These are phyloP conservation scores for Atherinosoma microstoma DNA, from an alignment of 2,797 vertebrate genomes.

Conservation along the genomic window DNA sequence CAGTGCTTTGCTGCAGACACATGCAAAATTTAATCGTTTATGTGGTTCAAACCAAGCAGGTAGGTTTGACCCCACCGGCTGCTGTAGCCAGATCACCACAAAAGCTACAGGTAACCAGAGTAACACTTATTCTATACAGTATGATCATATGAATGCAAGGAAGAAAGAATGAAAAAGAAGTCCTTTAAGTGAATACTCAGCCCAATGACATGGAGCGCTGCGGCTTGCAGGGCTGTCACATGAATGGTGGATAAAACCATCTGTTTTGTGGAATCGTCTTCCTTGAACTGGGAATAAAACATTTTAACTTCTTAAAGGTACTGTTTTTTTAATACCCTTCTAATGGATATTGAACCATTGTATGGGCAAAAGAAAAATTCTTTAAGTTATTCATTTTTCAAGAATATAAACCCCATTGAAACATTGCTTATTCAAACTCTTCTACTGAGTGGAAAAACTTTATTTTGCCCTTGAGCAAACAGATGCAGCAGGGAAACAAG, in stretches of 20 bases:
- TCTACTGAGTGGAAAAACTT: background rate
- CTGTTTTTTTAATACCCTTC: conserved; percentile 45
- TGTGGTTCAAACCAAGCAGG: conserved; percentile 1
- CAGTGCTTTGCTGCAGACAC: too few relatives aligned
- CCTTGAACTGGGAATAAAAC: conserved; percentile 57
- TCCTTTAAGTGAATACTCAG: conserved; percentile 51
- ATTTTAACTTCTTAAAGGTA: conserved; percentile 22
- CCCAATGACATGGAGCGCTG: conserved; percentile 46
- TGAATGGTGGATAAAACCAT: conserved; percentile 44
- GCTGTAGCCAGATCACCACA: conserved; percentile 15
- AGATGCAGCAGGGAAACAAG: background rate
- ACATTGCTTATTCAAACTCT: conserved; percentile 32
- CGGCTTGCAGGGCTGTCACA: conserved; percentile 46
- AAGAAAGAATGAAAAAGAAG: conserved; percentile 35
- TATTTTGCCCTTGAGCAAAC: conserved; percentile 59
- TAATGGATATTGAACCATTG: conserved; percentile 51
- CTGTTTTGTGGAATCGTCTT: conserved; percentile 28
- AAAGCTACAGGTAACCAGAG: conserved; percentile 31
- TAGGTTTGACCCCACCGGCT: conserved; percentile 1
- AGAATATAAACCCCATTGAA: conserved; percentile 22
- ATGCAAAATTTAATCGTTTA: background rate
- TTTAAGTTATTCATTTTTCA: too few relatives aligned
- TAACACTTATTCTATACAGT: conserved; percentile 13
- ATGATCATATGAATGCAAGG: conserved; percentile 56
- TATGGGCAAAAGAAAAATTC: background rate